Conservation (phyloP, 2,888 invertebrate genomes). For the Megaustenia siamemsis region DNA sequence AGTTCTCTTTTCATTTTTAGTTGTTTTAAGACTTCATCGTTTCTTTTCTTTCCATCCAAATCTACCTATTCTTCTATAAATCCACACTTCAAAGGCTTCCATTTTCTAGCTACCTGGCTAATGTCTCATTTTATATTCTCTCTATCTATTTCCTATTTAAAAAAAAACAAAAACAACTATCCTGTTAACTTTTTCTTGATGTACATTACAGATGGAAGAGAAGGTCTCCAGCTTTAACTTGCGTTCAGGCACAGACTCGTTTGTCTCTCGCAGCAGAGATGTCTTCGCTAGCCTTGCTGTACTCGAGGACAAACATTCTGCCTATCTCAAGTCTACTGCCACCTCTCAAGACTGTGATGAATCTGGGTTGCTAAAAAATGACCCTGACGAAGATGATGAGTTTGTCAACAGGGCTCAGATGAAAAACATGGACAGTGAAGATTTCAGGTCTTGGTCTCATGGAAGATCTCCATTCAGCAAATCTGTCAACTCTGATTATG, state of each 20-base stretch:
- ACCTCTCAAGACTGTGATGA: constrained; percentile 21
- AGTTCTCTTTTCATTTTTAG: too few relatives aligned
- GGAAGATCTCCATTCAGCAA: constrained; percentile 16
- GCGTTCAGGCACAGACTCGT: constrained; percentile 37
- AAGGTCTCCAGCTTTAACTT: constrained; percentile 29
- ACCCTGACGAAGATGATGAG: constrained; percentile 49
- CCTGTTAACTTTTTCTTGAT: not conserved
- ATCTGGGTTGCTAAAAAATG: constrained; percentile 49
- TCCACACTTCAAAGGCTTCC: too few relatives aligned
- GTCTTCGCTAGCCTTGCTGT: constrained; percentile 56
- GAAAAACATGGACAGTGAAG: not conserved
- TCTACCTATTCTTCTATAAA: too few relatives aligned
- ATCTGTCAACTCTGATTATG: constrained; percentile 23
- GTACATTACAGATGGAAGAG: constrained; percentile 29
- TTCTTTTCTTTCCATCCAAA: too few relatives aligned
- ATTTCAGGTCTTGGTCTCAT: not conserved
- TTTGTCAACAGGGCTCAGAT: constrained; percentile 1
- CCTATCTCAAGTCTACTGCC: constrained; percentile 58
- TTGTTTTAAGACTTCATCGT: too few relatives aligned
- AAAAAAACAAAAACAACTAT: not conserved
- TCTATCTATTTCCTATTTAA: too few relatives aligned
- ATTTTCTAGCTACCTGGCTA: too few relatives aligned
- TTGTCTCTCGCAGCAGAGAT: constrained; percentile 48
- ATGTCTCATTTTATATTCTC: not conserved
- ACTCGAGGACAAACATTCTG: constrained; percentile 68